Percentiles rank a stretch among this genome's conserved stretches.
phyloP scores from a whole-genome alignment of 1,140 invertebrate species.

The Aphis craccivora region DNA sequence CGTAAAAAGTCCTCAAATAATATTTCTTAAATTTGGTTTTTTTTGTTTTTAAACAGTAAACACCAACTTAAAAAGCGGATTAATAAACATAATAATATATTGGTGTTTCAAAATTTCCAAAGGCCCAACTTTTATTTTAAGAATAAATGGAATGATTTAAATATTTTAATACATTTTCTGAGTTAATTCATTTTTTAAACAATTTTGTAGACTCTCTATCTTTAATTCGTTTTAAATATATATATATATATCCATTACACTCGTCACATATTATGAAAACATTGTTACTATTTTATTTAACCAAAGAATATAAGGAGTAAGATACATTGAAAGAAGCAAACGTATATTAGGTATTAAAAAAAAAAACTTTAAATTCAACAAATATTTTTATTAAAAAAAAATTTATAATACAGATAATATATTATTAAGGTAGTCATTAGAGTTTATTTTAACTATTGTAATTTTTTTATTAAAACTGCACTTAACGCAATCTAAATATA shows the following conservation, averaged over 20 bases:
- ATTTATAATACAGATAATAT: not conserved
- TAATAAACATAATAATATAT: not conserved
- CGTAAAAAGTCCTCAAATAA: not conserved
- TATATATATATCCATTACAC: not conserved
- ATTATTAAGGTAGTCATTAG: not conserved
- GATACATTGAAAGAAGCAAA: not conserved
- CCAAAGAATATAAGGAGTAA: not conserved
- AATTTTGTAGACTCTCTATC: not conserved
- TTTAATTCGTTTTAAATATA: not conserved
- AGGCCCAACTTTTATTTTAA: slow-evolving; percentile 1
- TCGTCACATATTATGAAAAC: not conserved
- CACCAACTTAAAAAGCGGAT: not conserved
- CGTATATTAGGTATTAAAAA: not conserved
- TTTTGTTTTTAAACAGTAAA: not conserved
- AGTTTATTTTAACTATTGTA: not conserved
- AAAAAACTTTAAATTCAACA: not conserved
- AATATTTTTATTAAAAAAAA: not conserved
- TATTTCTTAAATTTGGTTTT: slow-evolving; percentile 1
- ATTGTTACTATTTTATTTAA: not conserved
- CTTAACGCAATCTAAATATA: not conserved
- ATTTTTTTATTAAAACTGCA: not conserved
- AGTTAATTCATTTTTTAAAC: not conserved
- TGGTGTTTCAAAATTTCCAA: not conserved
- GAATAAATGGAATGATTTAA: not conserved
- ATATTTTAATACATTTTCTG: not conserved